phyloP scores from a whole-genome alignment of 2,113 vertebrate species.

The Hippolais icterina region DNA sequence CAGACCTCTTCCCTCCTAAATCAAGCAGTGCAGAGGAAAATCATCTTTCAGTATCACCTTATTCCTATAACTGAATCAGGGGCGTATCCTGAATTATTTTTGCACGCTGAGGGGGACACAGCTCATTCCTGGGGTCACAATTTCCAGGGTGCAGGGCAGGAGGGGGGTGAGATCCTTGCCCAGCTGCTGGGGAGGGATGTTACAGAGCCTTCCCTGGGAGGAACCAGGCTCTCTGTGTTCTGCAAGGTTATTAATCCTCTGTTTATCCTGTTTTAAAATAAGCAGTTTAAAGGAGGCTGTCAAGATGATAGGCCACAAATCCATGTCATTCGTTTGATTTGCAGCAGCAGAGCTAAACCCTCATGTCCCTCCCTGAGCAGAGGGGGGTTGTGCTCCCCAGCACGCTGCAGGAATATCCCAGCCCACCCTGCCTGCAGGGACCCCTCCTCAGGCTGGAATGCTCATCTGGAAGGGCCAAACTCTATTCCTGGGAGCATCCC shows the following conservation, averaged over 20 bases:
- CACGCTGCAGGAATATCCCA: background rate
- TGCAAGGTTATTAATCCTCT: constrained; percentile 51
- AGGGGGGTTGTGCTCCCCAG: background rate
- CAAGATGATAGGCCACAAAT: constrained; percentile 63
- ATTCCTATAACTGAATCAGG: accelerated
- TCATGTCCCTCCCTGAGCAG: background rate
- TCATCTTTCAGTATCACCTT: background rate
- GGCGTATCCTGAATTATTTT: accelerated
- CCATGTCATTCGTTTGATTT: constrained; percentile 47
- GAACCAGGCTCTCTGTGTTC: background rate
- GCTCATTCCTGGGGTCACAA: background rate
- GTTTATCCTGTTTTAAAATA: constrained; percentile 66
- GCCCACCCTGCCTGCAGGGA: background rate
- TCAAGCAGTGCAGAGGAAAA: background rate
- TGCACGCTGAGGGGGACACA: background rate
- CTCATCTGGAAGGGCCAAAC: background rate
- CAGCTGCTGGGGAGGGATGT: background rate
- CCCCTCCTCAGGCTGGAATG: background rate
- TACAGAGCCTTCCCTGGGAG: background rate
- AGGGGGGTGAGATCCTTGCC: background rate
- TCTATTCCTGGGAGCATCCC: accelerated
- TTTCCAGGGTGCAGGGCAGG: background rate
- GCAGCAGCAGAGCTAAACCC: constrained; percentile 21
- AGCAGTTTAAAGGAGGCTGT: constrained; percentile 59
- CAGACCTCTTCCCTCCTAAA: background rate